Evolutionary conservation across 2,797 vertebrate species (phyloP).

Genomic region (Naso thynnoides): DNA sequence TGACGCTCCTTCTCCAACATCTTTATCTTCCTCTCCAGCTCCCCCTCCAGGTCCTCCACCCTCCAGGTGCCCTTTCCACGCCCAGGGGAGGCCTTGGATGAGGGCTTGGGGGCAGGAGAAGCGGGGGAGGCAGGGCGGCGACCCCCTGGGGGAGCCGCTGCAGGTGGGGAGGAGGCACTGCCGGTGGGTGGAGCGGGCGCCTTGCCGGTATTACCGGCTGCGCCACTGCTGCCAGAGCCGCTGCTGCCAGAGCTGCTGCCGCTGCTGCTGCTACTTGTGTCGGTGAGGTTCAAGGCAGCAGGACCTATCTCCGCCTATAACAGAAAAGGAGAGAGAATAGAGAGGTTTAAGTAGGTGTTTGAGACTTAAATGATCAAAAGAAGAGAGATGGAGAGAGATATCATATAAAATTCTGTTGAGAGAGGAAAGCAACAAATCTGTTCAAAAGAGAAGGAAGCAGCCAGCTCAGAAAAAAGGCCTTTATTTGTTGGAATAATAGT

Average conservation of each 20-base stretch:
- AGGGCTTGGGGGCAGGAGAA: constrained; percentile 50
- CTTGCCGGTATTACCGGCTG: constrained; percentile 34
- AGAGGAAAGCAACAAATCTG: neutral
- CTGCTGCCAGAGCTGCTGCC: constrained; percentile 18
- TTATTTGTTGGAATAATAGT: no score
- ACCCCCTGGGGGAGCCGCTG: constrained; percentile 31
- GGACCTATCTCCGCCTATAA: constrained; percentile 84
- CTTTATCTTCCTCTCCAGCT: constrained; percentile 85
- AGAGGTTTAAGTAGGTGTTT: neutral
- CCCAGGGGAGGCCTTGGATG: constrained; percentile 55
- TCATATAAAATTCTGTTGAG: neutral
- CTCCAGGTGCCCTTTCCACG: constrained; percentile 78
- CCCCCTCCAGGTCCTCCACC: constrained; percentile 85
- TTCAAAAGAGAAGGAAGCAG: neutral
- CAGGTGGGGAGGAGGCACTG: constrained; percentile 44
- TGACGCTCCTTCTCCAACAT: constrained; percentile 84
- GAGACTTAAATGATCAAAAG: neutral
- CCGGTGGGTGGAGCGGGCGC: constrained; percentile 40
- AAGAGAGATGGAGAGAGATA: neutral
- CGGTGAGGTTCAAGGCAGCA: constrained; percentile 80
- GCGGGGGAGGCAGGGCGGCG: constrained; percentile 59
- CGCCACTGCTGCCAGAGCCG: constrained; percentile 10
- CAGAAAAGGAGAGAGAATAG: neutral
- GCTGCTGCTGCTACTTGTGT: constrained; percentile 55
- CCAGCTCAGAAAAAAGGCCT: neutral